Evolutionary conservation across 2,888 invertebrate genomes (phyloP).

Genomic region (Coremacera marginata): DNA sequence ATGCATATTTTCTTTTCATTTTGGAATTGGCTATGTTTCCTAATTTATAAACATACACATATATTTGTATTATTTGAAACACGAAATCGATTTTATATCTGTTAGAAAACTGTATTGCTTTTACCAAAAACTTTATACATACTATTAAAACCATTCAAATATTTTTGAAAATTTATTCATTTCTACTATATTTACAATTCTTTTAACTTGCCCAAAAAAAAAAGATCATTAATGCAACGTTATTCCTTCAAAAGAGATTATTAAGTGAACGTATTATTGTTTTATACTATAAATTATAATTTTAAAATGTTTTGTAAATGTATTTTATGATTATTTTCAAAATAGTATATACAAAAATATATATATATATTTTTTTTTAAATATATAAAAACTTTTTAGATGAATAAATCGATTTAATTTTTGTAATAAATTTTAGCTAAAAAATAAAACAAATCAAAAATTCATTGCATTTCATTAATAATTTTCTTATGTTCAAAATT

Average conservation of each 20-base stretch:
- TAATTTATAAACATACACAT: slow-evolving; percentile 16
- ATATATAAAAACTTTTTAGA: slow-evolving; percentile 35
- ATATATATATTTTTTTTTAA: slow-evolving; percentile 45
- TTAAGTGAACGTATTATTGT: slow-evolving; percentile 48
- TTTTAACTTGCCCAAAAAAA: slow-evolving; percentile 14
- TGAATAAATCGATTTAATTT: background rate
- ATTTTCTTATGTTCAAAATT: background rate
- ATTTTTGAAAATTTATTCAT: background rate
- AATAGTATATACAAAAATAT: slow-evolving; percentile 44
- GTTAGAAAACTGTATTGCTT: slow-evolving; percentile 30
- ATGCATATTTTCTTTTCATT: background rate
- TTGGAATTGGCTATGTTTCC: slow-evolving; percentile 31
- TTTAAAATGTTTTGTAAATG: slow-evolving; percentile 37
- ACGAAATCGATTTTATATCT: slow-evolving; percentile 1
- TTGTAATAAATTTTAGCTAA: background rate
- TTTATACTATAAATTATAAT: slow-evolving; percentile 34
- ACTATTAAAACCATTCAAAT: slow-evolving; percentile 17
- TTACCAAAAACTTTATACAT: slow-evolving; percentile 29
- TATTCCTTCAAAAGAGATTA: slow-evolving; percentile 64
- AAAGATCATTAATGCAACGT: slow-evolving; percentile 54
- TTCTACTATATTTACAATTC: slow-evolving; percentile 17
- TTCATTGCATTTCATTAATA: background rate
- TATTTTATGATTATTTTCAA: slow-evolving; percentile 42
- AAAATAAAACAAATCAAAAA: background rate
- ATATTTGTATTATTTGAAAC: slow-evolving; percentile 8